Conservation (phyloP, 2,797 vertebrate species). For the Zonotrichia albicollis region DNA sequence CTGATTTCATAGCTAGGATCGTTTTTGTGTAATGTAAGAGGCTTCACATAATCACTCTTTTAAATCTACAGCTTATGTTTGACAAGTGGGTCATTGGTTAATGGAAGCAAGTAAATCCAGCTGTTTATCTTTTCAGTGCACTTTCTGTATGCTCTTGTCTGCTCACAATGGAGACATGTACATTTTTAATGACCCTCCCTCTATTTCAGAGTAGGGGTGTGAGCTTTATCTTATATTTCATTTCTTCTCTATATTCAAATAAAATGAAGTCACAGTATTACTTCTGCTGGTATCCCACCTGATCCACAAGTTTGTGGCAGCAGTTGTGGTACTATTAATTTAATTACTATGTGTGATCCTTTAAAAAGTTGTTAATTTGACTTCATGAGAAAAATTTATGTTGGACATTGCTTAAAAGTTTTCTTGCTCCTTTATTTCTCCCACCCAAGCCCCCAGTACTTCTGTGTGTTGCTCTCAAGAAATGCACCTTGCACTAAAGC, state of each 20-base stretch:
- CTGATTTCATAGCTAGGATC: constrained; percentile 16
- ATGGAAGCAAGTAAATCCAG: constrained; percentile 64
- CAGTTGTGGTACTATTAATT: not conserved
- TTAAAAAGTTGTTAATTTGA: not conserved
- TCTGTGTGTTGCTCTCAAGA: not conserved
- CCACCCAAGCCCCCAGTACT: not conserved
- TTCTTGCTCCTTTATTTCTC: not conserved
- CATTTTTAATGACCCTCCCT: constrained; percentile 14
- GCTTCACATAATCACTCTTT: constrained; percentile 50
- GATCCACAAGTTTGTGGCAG: not conserved
- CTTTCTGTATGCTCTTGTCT: not conserved
- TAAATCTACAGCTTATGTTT: constrained; percentile 63
- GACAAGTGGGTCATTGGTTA: constrained; percentile 66
- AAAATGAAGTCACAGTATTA: not conserved
- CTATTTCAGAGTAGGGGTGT: not conserved
- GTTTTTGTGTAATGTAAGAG: constrained; percentile 35
- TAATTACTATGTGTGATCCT: not conserved
- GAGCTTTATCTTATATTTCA: not conserved
- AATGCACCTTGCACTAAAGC: not conserved
- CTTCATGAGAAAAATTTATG: not conserved
- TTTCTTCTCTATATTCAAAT: not conserved
- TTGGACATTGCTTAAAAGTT: not conserved
- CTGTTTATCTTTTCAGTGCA: constrained; percentile 49
- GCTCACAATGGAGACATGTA: not conserved
- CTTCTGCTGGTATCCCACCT: not conserved